These are phyloP conservation scores for Conus canariensis DNA, from an alignment of 2,888 invertebrate genomes.

Conservation along the genomic window DNA sequence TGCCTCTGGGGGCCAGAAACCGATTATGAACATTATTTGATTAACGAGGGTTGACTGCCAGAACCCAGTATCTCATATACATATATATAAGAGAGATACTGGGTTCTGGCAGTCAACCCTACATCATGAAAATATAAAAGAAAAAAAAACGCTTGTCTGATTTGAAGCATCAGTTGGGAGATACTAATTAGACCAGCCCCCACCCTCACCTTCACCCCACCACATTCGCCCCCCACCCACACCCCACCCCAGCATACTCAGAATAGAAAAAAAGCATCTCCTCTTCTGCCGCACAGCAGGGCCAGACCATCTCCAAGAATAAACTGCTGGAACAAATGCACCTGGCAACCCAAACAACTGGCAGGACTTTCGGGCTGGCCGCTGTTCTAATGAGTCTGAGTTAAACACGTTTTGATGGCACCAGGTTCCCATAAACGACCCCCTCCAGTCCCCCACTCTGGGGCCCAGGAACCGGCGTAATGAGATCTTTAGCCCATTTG, in stretches of 20 bases:
- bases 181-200: too few species aligned
- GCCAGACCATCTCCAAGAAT: neutral
- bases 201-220: too few species aligned
- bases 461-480: conserved; percentile 38
- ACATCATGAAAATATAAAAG: too few species aligned
- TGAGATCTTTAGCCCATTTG: conserved; percentile 51
- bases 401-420: conserved; percentile 46
- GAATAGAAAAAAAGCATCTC: neutral
- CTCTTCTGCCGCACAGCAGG: neutral
- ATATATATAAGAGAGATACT: too few species aligned
- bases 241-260: neutral
- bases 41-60: too few species aligned
- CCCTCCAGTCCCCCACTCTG: conserved; percentile 39
- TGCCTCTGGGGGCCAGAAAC: too few species aligned
- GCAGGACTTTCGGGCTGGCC: conserved; percentile 30
- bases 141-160: too few species aligned
- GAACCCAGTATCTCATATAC: too few species aligned
- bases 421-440: conserved; percentile 42
- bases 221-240: too few species aligned
- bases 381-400: conserved; percentile 39
- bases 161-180: too few species aligned
- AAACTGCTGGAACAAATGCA: conserved; percentile 18
- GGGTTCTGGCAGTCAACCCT: too few species aligned
- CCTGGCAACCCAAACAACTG: conserved; percentile 46
- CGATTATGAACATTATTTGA: too few species aligned